Conservation (phyloP, 2,113 vertebrate species). For the Sakesphorus luctuosus region DNA sequence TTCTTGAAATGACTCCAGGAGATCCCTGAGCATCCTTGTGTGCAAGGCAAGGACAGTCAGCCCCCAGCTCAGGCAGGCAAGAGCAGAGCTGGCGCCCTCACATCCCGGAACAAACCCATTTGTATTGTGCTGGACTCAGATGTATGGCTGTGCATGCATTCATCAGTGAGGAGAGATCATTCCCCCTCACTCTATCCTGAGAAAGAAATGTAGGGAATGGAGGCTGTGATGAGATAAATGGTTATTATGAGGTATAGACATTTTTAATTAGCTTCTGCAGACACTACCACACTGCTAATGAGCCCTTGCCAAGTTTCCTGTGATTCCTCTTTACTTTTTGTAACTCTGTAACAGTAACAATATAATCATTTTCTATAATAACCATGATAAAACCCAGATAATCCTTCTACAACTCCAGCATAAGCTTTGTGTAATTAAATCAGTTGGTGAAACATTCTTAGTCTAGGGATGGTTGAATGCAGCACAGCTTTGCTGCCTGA, state of each 20-base stretch:
- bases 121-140: neutral
- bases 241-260: slow-evolving; percentile 45
- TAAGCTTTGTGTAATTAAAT: slow-evolving; percentile 55
- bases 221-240: slow-evolving; percentile 48
- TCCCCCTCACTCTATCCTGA: neutral
- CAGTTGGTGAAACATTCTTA: slow-evolving; percentile 20
- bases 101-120: slow-evolving; percentile 51
- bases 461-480: neutral
- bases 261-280: slow-evolving; percentile 64
- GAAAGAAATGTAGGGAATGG: neutral
- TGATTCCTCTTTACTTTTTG: slow-evolving; percentile 46
- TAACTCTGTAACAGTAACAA: slow-evolving; percentile 52
- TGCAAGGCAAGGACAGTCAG: slow-evolving; percentile 73
- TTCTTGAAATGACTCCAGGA: neutral
- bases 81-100: slow-evolving; percentile 70
- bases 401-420: slow-evolving; percentile 37
- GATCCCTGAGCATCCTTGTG: slow-evolving; percentile 16
- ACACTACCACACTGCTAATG: slow-evolving; percentile 46
- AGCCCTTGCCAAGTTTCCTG: slow-evolving; percentile 62
- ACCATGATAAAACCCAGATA: slow-evolving; percentile 54
- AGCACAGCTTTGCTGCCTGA: neutral
- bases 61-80: slow-evolving; percentile 63
- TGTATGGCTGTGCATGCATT: neutral
- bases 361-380: slow-evolving; percentile 43
- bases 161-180: neutral